Evolutionary conservation across 2,797 vertebrate species (phyloP), one percentile per base, ranked within the genome.

Genomic region (Otus scops): DNA sequence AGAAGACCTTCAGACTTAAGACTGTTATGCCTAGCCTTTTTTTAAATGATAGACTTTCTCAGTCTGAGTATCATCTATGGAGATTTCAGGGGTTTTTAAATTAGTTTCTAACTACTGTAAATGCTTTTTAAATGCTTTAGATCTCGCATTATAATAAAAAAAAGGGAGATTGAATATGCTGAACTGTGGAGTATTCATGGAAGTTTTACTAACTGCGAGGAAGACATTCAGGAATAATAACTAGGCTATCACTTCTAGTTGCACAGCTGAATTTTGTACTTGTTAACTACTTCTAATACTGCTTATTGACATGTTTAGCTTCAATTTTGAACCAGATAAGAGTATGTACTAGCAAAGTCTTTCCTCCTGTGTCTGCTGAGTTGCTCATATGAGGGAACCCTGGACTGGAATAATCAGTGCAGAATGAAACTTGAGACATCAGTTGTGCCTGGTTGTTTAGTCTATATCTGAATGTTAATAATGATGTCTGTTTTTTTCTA

Each of bases 21-120:
- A 13, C 28, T 28, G 12, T 65, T n/a, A n/a, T 61, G 9, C 24
- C 34, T 20, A 67, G 9, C 11, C 23, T 54, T 60, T 75, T 60
- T 75, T 57, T 57, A 67, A 28, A 26, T 26, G 7, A 38, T 34
- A 32, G 10, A 16, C 48, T 83, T 13, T 61, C 20, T 65, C 1
- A 1, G 7, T 41, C 32, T 10, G 8, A 73, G 30, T 26, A 48
- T 67, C 32, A 38, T 6, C 0, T 67, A 30, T 3, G 2, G 48
- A 36, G 47, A 41, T 60, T 32, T 67, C 19, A 11, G 16, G 2
- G 2, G 26, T 77, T 54, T 48, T 32, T 3, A n/a, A 24, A 54
- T 61, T 21, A 24, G 13, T 50, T 68, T 54, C 24, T 48, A 56
- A 32, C 26, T 61, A 30, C 14, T 43, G 7, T 63, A 74, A 84